A percentile compares a stretch with the other conserved stretches of the same genome.
Evolutionary conservation across 1,140 invertebrate genomes (phyloP).

Genomic region (Gonatopus flavifemur): DNA sequence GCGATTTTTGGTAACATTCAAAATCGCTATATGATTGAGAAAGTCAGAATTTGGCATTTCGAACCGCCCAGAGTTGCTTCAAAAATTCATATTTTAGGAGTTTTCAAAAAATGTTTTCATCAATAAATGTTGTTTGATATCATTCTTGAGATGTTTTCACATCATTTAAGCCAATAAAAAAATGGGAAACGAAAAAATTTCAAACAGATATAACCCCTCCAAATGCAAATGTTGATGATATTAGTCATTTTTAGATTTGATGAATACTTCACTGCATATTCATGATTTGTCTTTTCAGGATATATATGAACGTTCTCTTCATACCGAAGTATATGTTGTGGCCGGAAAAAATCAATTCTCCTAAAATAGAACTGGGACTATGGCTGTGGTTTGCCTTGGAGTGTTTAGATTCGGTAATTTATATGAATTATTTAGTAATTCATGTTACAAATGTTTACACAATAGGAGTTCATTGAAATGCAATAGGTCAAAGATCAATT

Average conservation of each 20-base stretch:
- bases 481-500: background rate
- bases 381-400: conserved; percentile 42
- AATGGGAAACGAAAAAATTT: no score
- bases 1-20: no score
- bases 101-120: no score
- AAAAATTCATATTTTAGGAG: no score
- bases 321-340: conserved; percentile 38
- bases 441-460: background rate
- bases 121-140: no score
- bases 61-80: no score
- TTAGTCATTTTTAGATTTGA: background rate
- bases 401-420: conserved; percentile 41
- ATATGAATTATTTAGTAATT: conserved; percentile 2
- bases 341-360: conserved; percentile 25
- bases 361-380: conserved; percentile 24
- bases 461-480: background rate
- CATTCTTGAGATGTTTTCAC: no score
- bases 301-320: conserved; percentile 39
- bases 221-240: background rate
- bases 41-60: no score
- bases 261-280: background rate
- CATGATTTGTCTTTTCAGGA: conserved; percentile 32
- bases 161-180: no score
- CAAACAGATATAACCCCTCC: no score
- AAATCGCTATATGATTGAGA: no score